phyloP scores from a whole-genome alignment of 2,113 vertebrate genomes.

The Grallaria varia region DNA sequence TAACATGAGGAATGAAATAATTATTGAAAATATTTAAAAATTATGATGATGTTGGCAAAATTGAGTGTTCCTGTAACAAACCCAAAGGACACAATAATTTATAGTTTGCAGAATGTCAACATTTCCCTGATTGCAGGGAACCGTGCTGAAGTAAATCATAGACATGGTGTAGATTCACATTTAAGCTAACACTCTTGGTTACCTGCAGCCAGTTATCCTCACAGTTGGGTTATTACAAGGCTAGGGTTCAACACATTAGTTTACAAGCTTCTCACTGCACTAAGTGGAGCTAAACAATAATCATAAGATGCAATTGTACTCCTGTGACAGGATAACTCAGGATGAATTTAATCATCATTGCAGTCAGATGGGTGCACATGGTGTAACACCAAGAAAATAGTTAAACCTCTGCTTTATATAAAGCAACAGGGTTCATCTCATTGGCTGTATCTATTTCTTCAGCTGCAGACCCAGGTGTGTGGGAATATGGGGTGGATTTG shows the following conservation, averaged over 20 bases:
- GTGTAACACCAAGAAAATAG: neutral
- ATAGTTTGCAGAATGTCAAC: neutral
- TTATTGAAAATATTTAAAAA: neutral
- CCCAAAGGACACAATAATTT: neutral
- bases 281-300: neutral
- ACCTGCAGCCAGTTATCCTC: neutral
- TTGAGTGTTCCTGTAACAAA: neutral
- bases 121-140: neutral
- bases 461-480: neutral
- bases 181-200: neutral
- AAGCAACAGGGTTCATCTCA: neutral
- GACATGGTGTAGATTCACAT: neutral
- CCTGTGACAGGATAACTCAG: neutral
- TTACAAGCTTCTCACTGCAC: neutral
- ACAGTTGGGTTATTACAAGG: neutral
- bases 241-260: neutral
- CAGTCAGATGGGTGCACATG: neutral
- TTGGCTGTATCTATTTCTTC: neutral
- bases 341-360: neutral
- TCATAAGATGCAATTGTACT: neutral
- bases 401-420: neutral
- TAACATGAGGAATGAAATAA: neutral
- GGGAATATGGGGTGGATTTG: neutral
- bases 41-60: neutral
- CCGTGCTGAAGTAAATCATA: neutral